phyloP scores from a whole-genome alignment of 2,113 vertebrate species.

The Micromys minutus region DNA sequence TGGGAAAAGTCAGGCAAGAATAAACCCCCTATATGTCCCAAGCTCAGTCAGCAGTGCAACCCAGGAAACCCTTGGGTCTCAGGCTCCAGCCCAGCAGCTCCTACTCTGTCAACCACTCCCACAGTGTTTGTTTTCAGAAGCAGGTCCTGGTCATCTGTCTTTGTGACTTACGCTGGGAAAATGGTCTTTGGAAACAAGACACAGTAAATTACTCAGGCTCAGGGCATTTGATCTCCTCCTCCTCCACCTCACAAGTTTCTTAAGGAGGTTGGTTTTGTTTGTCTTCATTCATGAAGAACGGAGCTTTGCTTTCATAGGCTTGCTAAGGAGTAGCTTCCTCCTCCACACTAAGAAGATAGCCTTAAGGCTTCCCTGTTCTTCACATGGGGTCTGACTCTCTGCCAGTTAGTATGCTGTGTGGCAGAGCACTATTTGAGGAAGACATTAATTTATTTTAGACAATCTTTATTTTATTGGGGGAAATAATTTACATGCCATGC shows the following conservation, averaged over 20 bases:
- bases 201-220: constrained; percentile 67
- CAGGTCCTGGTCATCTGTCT: constrained; percentile 64
- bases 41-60: background rate
- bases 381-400: background rate
- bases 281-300: background rate
- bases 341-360: background rate
- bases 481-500: background rate
- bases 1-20: background rate
- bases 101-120: constrained; percentile 29
- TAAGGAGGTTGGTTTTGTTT: background rate
- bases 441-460: background rate
- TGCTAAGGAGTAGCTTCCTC: background rate
- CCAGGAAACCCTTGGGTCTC: constrained; percentile 18
- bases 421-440: background rate
- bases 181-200: constrained; percentile 48
- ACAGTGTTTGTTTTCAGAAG: constrained; percentile 68
- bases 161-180: constrained; percentile 74
- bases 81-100: background rate
- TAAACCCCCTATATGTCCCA: background rate
- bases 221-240: constrained; percentile 36
- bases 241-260: constrained; percentile 39
- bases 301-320: background rate
- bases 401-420: background rate
- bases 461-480: background rate
- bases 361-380: background rate